Percentiles rank a stretch among this genome's conserved stretches.
phyloP scores from a whole-genome alignment of 2,888 invertebrate genomes.

The Coecobrya sp. region DNA sequence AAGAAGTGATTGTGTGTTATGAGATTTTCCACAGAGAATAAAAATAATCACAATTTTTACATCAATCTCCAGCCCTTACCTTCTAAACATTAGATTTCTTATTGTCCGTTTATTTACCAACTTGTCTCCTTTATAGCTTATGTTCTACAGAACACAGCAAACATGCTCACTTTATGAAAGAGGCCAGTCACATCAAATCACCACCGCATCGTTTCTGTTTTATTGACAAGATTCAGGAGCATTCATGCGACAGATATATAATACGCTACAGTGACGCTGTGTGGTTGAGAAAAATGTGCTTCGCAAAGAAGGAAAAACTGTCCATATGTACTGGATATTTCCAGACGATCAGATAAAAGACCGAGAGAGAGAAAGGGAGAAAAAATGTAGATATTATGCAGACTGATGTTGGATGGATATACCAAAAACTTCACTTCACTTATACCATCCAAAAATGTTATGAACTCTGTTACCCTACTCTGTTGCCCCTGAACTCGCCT shows the following conservation, averaged over 20 bases:
- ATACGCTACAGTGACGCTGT: background rate
- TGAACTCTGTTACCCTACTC: conserved; percentile 71
- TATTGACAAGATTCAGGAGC: conserved; percentile 16
- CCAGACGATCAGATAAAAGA: conserved; percentile 55
- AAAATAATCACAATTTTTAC: background rate
- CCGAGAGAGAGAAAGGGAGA: background rate
- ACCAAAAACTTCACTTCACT: background rate
- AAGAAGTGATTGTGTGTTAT: conserved; percentile 16
- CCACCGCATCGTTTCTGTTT: conserved; percentile 1
- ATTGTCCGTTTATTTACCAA: background rate
- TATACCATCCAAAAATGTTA: conserved; percentile 5
- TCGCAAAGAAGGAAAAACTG: background rate
- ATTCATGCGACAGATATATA: conserved; percentile 29
- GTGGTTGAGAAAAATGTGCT: conserved; percentile 1
- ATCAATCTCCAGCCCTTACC: background rate
- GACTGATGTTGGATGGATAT: conserved; percentile 11
- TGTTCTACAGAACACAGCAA: background rate
- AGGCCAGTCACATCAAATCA: background rate
- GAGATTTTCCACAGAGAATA: background rate
- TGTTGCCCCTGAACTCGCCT: conserved; percentile 70
- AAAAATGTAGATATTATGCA: conserved; percentile 49
- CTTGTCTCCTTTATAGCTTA: background rate
- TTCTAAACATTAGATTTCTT: background rate
- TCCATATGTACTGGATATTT: conserved; percentile 30
- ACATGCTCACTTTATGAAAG: background rate